Percentiles rank a stretch among this genome's conserved stretches.
Conservation (phyloP, 2,113 vertebrate genomes). For the Prolemur simus region DNA sequence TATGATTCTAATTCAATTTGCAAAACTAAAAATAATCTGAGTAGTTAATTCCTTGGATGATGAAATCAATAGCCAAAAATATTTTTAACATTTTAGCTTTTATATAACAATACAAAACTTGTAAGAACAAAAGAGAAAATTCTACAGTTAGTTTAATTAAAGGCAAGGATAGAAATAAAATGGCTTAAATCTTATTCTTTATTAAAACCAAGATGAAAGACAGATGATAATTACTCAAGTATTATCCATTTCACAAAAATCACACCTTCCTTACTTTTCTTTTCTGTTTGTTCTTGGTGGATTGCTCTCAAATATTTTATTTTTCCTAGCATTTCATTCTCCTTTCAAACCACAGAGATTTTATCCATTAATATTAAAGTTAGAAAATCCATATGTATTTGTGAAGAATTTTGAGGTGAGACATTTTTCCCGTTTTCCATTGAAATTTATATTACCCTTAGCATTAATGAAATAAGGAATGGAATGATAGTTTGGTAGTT, state of each 20-base stretch:
- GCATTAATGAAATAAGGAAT: background rate
- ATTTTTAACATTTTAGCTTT: background rate
- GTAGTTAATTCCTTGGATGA: background rate
- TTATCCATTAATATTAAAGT: background rate
- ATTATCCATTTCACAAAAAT: background rate
- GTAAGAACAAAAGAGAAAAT: background rate
- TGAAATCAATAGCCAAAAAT: background rate
- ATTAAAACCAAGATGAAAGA: background rate
- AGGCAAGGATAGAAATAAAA: background rate
- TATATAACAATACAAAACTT: background rate
- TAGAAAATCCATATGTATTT: background rate
- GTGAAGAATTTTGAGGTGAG: background rate
- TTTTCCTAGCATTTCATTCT: slow-evolving; percentile 1
- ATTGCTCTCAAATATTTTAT: background rate
- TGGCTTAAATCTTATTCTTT: background rate
- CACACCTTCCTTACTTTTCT: background rate
- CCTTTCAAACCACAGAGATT: background rate
- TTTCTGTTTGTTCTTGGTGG: background rate
- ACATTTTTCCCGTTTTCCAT: background rate
- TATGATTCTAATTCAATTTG: background rate
- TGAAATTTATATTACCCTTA: background rate
- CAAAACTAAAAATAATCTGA: background rate
- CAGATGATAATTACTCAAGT: background rate
- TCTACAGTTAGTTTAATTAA: background rate
- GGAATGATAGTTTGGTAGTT: background rate